Conservation (phyloP, 2,797 vertebrate species). For the Clamator glandarius region DNA sequence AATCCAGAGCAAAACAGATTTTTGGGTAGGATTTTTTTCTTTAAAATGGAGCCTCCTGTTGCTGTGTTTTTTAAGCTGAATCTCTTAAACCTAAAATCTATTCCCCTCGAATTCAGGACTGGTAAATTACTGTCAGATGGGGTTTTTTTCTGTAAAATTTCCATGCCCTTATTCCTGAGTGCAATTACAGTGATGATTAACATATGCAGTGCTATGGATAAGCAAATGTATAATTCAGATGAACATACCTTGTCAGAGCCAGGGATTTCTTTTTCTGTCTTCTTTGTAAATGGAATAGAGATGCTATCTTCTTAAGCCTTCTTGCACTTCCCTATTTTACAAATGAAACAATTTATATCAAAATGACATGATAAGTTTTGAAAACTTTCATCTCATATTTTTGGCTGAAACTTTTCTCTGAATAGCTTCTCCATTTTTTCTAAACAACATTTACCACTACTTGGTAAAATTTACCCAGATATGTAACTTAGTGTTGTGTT, state of each 20-base stretch:
- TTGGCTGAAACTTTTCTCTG: neutral
- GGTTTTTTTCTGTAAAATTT: neutral
- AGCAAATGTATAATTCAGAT: constrained; percentile 22
- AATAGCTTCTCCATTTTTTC: neutral
- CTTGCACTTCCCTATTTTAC: neutral
- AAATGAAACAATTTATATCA: constrained; percentile 27
- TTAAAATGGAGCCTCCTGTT: neutral
- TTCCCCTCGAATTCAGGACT: neutral
- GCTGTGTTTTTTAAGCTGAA: neutral
- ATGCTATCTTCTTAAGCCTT: constrained; percentile 43
- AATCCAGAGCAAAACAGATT: neutral
- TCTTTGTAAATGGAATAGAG: constrained; percentile 21
- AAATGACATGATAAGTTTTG: neutral
- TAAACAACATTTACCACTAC: neutral
- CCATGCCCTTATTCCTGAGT: neutral
- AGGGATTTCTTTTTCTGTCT: constrained; percentile 6
- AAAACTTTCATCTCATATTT: constrained; percentile 3
- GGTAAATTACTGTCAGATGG: neutral
- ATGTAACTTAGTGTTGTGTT: neutral
- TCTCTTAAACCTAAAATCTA: neutral
- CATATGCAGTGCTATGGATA: neutral
- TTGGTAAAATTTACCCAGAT: neutral
- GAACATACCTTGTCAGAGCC: neutral
- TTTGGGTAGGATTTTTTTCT: neutral
- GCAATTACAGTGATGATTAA: neutral